These are phyloP conservation scores for Apeira syringaria DNA, from an alignment of 2,888 invertebrate species.

Conservation along the genomic window DNA sequence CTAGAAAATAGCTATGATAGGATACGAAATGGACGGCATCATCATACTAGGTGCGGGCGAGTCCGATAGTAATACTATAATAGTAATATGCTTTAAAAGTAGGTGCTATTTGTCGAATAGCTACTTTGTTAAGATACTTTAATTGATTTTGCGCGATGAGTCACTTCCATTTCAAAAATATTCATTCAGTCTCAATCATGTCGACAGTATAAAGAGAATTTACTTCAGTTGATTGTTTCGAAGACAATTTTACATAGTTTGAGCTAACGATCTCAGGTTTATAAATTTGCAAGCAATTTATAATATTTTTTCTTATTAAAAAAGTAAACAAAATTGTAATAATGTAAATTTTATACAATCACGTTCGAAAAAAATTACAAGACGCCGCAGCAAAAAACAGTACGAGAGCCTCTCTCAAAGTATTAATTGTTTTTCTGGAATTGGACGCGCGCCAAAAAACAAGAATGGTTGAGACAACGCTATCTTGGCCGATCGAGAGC, in stretches of 20 bases:
- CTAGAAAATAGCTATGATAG: too few species aligned
- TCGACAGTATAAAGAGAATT: constrained; percentile 1
- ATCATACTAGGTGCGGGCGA: too few species aligned
- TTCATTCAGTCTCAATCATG: constrained; percentile 12
- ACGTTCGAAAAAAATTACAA: constrained; percentile 12
- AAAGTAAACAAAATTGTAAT: constrained; percentile 18
- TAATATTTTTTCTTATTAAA: constrained; percentile 18
- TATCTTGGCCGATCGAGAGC: constrained; percentile 27
- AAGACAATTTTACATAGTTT: constrained; percentile 17
- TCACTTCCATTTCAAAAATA: constrained; percentile 8
- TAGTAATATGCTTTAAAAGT: too few species aligned
- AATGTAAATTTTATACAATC: constrained; percentile 26
- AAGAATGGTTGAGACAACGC: constrained; percentile 25
- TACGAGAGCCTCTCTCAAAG: constrained; percentile 17
- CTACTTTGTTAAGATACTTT: too few species aligned
- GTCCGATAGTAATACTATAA: too few species aligned
- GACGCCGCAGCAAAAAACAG: constrained; percentile 15
- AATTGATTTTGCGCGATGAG: constrained; percentile 2
- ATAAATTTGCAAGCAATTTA: constrained; percentile 22
- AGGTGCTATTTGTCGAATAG: too few species aligned
- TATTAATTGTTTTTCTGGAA: constrained; percentile 35
- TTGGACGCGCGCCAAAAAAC: constrained; percentile 34
- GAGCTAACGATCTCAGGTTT: constrained; percentile 13
- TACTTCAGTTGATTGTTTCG: constrained; percentile 14
- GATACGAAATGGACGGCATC: too few species aligned